A percentile compares a stretch with the other conserved stretches of the same genome.
phyloP scores from a whole-genome alignment of 1,140 invertebrate genomes.

The Drosophila willistoni region DNA sequence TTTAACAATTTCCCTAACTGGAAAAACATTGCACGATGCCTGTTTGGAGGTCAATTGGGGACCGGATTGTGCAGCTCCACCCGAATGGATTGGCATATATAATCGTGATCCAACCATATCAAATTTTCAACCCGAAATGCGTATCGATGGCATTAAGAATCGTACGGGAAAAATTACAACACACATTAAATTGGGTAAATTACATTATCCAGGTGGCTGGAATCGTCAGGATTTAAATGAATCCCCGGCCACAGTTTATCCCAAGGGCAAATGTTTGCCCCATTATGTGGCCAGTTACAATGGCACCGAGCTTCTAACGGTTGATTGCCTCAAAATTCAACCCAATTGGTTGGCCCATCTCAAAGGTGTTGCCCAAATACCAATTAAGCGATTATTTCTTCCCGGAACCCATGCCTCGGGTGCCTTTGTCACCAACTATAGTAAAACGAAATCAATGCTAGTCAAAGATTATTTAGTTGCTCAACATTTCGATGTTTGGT shows the following conservation, averaged over 20 bases:
- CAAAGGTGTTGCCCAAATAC: slow-evolving; percentile 65
- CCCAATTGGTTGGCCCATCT: slow-evolving; percentile 87
- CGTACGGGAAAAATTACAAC: slow-evolving; percentile 83
- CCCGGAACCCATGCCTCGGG: slow-evolving; percentile 87
- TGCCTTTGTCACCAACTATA: slow-evolving; percentile 84
- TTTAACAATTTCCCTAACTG: slow-evolving; percentile 63
- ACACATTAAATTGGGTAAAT: slow-evolving; percentile 84
- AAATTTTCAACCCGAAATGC: slow-evolving; percentile 61
- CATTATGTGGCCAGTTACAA: slow-evolving; percentile 85
- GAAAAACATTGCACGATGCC: slow-evolving; percentile 82
- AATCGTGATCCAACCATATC: slow-evolving; percentile 67
- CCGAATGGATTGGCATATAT: slow-evolving; percentile 77
- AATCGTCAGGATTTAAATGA: slow-evolving; percentile 72
- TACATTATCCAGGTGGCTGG: slow-evolving; percentile 84
- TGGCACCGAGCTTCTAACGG: slow-evolving; percentile 83
- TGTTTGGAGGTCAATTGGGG: slow-evolving; percentile 85
- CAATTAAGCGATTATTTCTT: slow-evolving; percentile 72
- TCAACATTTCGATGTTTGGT: slow-evolving; percentile 91
- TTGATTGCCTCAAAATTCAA: slow-evolving; percentile 86
- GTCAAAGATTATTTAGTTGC: slow-evolving; percentile 84
- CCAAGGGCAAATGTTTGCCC: slow-evolving; percentile 82
- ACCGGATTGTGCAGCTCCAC: slow-evolving; percentile 80
- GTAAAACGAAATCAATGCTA: slow-evolving; percentile 81
- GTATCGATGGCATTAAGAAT: slow-evolving; percentile 62
- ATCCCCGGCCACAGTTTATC: slow-evolving; percentile 54